Evolutionary conservation across 1,140 invertebrate genomes (phyloP), one percentile per base, ranked within the genome.

Genomic region (Augochlora pura): DNA sequence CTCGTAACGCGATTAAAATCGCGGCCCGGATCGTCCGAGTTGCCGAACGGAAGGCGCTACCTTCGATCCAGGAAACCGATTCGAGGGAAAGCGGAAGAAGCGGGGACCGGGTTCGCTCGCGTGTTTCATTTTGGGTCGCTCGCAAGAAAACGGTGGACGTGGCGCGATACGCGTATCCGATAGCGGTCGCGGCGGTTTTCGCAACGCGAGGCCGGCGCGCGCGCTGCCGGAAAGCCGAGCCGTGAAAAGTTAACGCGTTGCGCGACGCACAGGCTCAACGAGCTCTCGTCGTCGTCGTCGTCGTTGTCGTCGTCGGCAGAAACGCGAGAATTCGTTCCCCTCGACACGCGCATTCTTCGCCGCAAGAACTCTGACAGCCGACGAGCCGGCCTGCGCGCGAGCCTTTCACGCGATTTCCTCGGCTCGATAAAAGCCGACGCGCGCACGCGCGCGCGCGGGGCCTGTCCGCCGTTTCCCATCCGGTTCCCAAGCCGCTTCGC

Each of bases 331-430:
- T 87, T 83, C 65, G 68, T 83, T 85, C 77, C 74, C 67, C 75
- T 77, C 80, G 77, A 75, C 86, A 86, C 77, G 85, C 82, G 71
- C 85, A 86, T 87, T 87, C 85, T 67, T 86, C 64, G 62, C 66
- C 59, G 59, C 81, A 59, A 64, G 63, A 42, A 59, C 42, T 2
- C 32, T 49, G 80, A 85, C 82, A 85, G 74, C 84, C 77, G 84
- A 80, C 82, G 64, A 74, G 59, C 27, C 49, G 23, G 52, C 52
- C 42, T 54, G 49, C 4, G 32, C 52, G 25, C 12, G 62, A 57
- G 60, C 42, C 52, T 81, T 52, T 69, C 62, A 59, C 49, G 25
- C 60, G 27, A 32, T 62, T 62, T 27, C 60, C 60, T 70, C 57
- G 49, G 16, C 49, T 52, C 49, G 23, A 9, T 63, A 25, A 27